phyloP scores from a whole-genome alignment of 2,113 vertebrate genomes.

The Misgurnus anguillicaudatus region DNA sequence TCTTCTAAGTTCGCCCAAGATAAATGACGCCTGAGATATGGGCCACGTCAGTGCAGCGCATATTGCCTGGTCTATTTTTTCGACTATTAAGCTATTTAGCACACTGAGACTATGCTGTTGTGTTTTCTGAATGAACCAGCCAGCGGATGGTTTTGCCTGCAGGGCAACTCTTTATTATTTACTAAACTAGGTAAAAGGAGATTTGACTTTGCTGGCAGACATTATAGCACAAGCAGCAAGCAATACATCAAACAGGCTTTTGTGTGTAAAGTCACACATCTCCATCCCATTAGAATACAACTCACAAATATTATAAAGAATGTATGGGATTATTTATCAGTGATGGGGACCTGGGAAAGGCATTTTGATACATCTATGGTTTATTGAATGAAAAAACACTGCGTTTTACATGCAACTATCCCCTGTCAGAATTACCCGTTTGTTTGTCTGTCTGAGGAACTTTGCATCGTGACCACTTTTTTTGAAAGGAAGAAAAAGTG shows the following conservation, averaged over 20 bases:
- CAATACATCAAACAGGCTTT: constrained; percentile 34
- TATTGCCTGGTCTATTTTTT: constrained; percentile 40
- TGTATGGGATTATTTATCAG: constrained; percentile 72
- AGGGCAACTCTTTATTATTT: constrained; percentile 59
- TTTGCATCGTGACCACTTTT: background rate
- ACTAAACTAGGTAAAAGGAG: constrained; percentile 55
- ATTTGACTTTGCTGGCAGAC: constrained; percentile 38
- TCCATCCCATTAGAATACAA: constrained; percentile 58
- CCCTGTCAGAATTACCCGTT: constrained; percentile 54
- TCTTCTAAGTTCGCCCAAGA: constrained; percentile 45
- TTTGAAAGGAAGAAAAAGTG: background rate
- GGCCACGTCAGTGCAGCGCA: background rate
- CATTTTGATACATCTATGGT: constrained; percentile 66
- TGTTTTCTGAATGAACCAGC: constrained; percentile 35
- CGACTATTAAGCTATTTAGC: constrained; percentile 52
- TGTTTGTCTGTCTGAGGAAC: background rate
- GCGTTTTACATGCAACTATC: constrained; percentile 64
- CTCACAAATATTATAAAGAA: constrained; percentile 62
- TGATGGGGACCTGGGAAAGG: constrained; percentile 59
- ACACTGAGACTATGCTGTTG: constrained; percentile 50
- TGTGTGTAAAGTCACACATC: constrained; percentile 30
- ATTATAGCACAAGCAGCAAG: constrained; percentile 35
- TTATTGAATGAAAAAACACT: constrained; percentile 60
- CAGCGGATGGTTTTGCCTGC: constrained; percentile 52
- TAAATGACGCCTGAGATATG: constrained; percentile 56